These are phyloP conservation scores for Phaethornis superciliosus DNA, from an alignment of 2,113 vertebrate species.

Conservation along the genomic window DNA sequence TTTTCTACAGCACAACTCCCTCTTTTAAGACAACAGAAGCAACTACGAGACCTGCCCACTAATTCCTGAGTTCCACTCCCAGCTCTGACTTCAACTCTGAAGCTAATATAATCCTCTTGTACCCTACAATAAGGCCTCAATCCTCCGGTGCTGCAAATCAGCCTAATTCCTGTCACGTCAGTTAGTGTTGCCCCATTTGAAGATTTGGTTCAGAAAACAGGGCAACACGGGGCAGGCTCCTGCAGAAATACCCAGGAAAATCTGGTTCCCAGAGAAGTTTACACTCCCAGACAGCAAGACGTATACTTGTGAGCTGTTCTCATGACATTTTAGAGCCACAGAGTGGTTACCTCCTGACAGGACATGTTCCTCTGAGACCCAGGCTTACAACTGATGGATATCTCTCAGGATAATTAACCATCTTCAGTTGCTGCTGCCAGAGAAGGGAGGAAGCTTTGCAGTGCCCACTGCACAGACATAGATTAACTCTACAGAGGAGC, in stretches of 20 bases:
- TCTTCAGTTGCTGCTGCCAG: background rate
- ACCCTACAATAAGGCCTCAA: conserved; percentile 10
- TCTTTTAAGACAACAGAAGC: conserved; percentile 35
- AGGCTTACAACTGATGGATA: background rate
- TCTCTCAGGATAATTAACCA: background rate
- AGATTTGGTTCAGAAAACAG: background rate
- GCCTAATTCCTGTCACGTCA: background rate
- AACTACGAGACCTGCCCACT: conserved; percentile 23
- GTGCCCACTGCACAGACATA: background rate
- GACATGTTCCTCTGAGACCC: conserved; percentile 2
- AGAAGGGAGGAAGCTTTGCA: background rate
- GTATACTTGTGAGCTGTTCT: background rate
- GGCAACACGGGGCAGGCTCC: background rate
- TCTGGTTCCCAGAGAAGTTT: background rate
- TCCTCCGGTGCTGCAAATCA: conserved; percentile 28
- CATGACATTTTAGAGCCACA: background rate
- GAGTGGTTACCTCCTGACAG: background rate
- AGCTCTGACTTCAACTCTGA: conserved; percentile 29
- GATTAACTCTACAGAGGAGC: background rate
- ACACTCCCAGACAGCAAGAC: background rate
- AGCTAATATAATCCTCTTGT: conserved; percentile 48
- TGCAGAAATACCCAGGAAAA: background rate
- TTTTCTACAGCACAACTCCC: conserved; percentile 36
- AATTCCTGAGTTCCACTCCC: conserved; percentile 39
- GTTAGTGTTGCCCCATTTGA: background rate